Percentiles rank a stretch among this genome's conserved stretches.
phyloP scores from a whole-genome alignment of 2,888 invertebrate genomes.

The Tenthredo mesomela region DNA sequence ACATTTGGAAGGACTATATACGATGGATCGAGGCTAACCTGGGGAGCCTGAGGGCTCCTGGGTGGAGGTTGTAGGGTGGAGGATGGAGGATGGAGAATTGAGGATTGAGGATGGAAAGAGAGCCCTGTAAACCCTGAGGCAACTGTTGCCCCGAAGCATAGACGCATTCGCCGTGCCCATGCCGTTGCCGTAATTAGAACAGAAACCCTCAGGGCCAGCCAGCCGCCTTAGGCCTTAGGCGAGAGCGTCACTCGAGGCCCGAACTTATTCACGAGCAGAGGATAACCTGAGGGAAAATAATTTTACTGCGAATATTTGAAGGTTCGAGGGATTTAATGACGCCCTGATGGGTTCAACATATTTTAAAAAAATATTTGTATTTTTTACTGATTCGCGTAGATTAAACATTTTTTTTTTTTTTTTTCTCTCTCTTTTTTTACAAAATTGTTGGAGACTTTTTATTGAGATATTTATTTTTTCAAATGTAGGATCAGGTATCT shows the following conservation, averaged over 20 bases:
- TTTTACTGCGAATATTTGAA: background rate
- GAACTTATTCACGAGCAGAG: constrained; percentile 72
- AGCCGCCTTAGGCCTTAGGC: constrained; percentile 67
- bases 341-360: no score
- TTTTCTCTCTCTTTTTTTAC: no score
- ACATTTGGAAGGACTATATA: constrained; percentile 21
- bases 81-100: constrained; percentile 13
- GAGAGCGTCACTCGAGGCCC: constrained; percentile 76
- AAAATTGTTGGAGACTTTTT: no score
- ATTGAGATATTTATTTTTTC: no score
- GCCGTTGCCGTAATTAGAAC: constrained; percentile 78
- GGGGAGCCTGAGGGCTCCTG: constrained; percentile 32
- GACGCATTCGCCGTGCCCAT: constrained; percentile 70
- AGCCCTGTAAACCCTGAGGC: constrained; percentile 56
- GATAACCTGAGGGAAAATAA: background rate
- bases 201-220: constrained; percentile 70
- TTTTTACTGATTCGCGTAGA: no score
- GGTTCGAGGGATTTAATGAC: background rate
- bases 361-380: no score
- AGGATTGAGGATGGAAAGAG: constrained; percentile 47
- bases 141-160: constrained; percentile 55
- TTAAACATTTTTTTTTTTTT: no score
- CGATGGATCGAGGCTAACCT: constrained; percentile 44
- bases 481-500: no score
- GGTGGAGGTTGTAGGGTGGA: constrained; percentile 54